Percentiles rank a stretch among this genome's conserved stretches.
These are phyloP conservation scores for Microchirus variegatus DNA, from an alignment of 2,797 vertebrate species.

Conservation along the genomic window DNA sequence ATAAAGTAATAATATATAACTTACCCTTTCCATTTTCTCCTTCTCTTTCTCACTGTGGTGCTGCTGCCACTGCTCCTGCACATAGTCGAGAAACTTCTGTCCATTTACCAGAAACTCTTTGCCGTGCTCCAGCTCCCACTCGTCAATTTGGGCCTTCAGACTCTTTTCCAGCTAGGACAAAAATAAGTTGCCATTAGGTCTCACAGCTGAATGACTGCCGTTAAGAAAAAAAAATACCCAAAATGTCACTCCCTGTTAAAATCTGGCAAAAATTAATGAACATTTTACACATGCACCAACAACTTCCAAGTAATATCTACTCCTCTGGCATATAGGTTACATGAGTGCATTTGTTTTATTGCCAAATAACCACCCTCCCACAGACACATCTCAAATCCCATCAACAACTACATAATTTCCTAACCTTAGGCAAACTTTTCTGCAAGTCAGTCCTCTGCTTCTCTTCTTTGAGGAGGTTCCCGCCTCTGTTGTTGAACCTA, in stretches of 20 bases:
- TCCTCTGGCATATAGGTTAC: too few relatives aligned
- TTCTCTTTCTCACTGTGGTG: constrained; percentile 88
- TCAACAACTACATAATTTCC: background rate
- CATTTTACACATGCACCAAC: constrained; percentile 5
- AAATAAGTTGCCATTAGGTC: background rate
- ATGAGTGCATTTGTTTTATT: too few relatives aligned
- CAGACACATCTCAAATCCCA: too few relatives aligned
- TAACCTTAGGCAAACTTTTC: constrained; percentile 91
- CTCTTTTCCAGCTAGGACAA: constrained; percentile 88
- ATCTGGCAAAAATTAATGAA: background rate
- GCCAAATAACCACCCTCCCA: too few relatives aligned
- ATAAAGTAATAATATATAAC: constrained; percentile 58
- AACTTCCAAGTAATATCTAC: too few relatives aligned
- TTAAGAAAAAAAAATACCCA: background rate
- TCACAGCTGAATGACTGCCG: too few relatives aligned
- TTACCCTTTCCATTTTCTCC: constrained; percentile 91
- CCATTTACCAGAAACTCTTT: constrained; percentile 86
- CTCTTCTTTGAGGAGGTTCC: constrained; percentile 93
- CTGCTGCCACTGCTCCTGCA: constrained; percentile 87
- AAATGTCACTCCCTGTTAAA: too few relatives aligned
- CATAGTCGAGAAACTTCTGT: constrained; percentile 88
- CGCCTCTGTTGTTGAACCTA: constrained; percentile 92
- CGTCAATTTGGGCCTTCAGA: constrained; percentile 84
- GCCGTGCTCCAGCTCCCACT: constrained; percentile 84
- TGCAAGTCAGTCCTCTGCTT: constrained; percentile 91